Base-by-base conservation (phyloP, 2,888 invertebrate genomes). In the Ischnura elegans region DNA sequence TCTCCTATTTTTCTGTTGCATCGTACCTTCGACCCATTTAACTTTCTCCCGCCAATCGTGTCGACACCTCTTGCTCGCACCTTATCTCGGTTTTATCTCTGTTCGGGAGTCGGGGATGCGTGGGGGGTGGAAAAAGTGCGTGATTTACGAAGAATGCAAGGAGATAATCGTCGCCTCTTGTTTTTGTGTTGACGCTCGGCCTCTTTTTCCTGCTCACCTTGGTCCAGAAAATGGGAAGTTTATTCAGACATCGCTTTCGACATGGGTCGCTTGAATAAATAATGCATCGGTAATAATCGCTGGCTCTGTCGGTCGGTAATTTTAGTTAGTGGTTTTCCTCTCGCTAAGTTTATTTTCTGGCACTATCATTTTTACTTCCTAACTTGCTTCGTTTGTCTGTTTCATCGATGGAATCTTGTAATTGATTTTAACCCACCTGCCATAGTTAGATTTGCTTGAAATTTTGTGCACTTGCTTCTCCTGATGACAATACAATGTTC, bases 51-150 rank as follows among this genome's bases (percentile, higher is more conserved):
- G 36, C 76, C n/a, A 13, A 25, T 36, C 29, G 61, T 76, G 29
- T 76, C 76, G 4, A 76, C 76, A 13, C 76, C 29, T 36, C 76
- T 13, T 29, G 21, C 29, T 13, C 66, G 8, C 8, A n/a, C 47
- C 51, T 51, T 76, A 76, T 76, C 76, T 76, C 36, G 36, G 36
- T 76, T 76, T 66, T 76, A 76, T 76, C 76, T 29, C 76, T n/a
- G n/a, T 0, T 76, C 76, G 36, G 29, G 19, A 47, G 47, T 47
- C 47, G 47, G 47, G 13, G 47, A 47, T 13, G 47, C 5, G 13
- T 10, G 36, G 76, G 36, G 76, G 21, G 76, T 10, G 8, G 66
- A 4, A 25, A 25, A 25, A 29, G 76, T 76, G 76, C 36, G 76
- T 76, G 76, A 76, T 36, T 76, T 76, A 76, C 76, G 5, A 76